Base-by-base conservation (phyloP, 2,113 vertebrate species). In the Myotis brandtii region DNA sequence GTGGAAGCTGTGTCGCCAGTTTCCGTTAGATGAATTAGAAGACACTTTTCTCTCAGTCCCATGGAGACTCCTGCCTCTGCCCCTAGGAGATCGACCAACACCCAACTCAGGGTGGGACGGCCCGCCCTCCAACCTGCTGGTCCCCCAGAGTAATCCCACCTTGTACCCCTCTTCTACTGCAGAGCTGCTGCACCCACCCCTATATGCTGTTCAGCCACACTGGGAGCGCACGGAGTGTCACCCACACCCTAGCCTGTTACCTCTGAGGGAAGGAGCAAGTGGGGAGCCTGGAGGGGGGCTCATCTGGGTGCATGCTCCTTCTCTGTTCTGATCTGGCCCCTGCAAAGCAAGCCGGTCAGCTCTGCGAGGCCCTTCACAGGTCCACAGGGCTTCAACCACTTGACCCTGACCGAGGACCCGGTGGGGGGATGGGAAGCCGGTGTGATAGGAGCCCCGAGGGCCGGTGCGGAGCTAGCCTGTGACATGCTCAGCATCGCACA, bases 161-260 rank as follows among this genome's bases (percentile, higher is more conserved):
- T 72, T 6, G 2, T 1, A 9, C 69, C 69, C 18, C 69, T 72
- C 20, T 10, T 11, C 69, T 8, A 0, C 37, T 40, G 5, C 67
- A 40, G 69, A 72, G 5, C 69, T 0, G 21, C 34, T 2, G 17
- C 34, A 12, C 20, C 34, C 0, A 10, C 37, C 34, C 69, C 37
- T 12, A 1, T 72, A 1, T 43, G 34, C 6, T 6, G 9, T 23
- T 21, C 21, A 14, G 69, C 37, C 37, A 2, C 21, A 2, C 21
- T 1, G 3, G 5, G 37, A 13, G 34, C 18, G 2, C 14, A 25
- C 9, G 6, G 10, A 10, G 21, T 13, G 6, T 12, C 37, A 13
- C 37, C 46, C 69, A 25, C 37, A 12, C 69, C 69, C 69, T 23
- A 11, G 5, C 11, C 12, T 6, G 9, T 25, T 25, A 72, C 34